Evolutionary conservation across 1,140 invertebrate genomes (phyloP).

Genomic region (Scaptomyza hsui): DNA sequence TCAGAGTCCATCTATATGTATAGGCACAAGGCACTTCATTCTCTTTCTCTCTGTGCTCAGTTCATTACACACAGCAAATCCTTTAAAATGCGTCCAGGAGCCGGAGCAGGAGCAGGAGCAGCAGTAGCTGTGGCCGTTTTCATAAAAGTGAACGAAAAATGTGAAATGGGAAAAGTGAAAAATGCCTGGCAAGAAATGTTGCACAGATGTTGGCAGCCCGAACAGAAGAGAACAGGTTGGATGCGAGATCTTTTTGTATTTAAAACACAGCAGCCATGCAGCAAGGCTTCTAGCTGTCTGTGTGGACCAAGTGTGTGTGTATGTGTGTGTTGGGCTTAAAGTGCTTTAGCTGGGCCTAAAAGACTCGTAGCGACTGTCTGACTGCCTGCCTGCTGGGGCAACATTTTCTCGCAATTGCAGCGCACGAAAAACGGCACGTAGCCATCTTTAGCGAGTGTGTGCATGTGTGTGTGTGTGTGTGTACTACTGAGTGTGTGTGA

Average conservation of each 20-base stretch:
- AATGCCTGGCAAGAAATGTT: conserved; percentile 40
- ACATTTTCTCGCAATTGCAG: conserved; percentile 53
- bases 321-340: conserved; percentile 36
- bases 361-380: conserved; percentile 11
- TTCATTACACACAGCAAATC: conserved; percentile 68
- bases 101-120: conserved; percentile 19
- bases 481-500: conserved; percentile 23
- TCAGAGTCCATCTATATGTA: conserved; percentile 6
- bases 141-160: conserved; percentile 76
- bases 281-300: conserved; percentile 7
- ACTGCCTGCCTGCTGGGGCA: conserved; percentile 7
- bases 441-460: conserved; percentile 28
- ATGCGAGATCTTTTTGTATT: conserved; percentile 62
- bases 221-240: conserved; percentile 14
- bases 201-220: conserved; percentile 9
- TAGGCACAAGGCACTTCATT: conserved; percentile 7
- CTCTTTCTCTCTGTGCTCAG: conserved; percentile 32
- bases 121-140: conserved; percentile 53
- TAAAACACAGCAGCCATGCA: conserved; percentile 32
- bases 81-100: conserved; percentile 53
- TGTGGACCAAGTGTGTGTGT: conserved; percentile 13
- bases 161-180: conserved; percentile 36
- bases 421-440: conserved; percentile 67
- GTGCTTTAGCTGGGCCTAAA: conserved; percentile 47
- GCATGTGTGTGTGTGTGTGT: conserved; percentile 7